Base-by-base conservation (phyloP, 2,888 invertebrate genomes). In the Aporophyla nigra region DNA sequence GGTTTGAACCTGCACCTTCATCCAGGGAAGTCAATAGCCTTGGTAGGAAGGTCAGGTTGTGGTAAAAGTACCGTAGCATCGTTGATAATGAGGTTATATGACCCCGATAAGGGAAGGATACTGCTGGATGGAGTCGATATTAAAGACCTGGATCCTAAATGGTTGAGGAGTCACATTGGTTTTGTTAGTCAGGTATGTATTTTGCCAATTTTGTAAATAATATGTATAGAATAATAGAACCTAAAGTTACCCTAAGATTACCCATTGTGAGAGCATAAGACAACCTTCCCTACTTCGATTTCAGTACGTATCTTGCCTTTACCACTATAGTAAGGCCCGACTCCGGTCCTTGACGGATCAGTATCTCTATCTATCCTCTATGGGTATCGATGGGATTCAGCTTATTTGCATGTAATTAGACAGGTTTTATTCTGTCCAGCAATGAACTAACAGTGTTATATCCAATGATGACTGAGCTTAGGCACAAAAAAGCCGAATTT, bases 1-100 rank as follows among this genome's bases (percentile, higher is more conserved):
- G 97, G 97, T 49, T 96, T 99, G 40, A 97, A 96, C 84, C 95
- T 99, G 51, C 96, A 96, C 12, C 95, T 99, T 7, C 96, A 97
- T 0, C 97, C 98, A 0, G 98, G 98, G 16, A 97, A 97, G 82
- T 97, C 98, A 0, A 97, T 98, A 16, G 99, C 99, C 0, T 92
- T 98, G 24, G 98, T 99, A 0, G 99, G 99, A 0, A 97, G 98
- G 0, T 99, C 99, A 77, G 99, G 99, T 0, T 99, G 99, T 46
- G 99, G 99, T 0, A 99, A 99, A 94, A 99, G 99, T 68, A 99
- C 99, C 0, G 96, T 99, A 76, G 99, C 98, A 0, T 97, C 98
- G 1, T 96, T 99, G 2, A 96, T 99, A 81, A 94, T 99, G 68
- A 97, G 99, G 89, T 95, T 98, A 0, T 99, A 99, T 91, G 99